A percentile compares a stretch with the other conserved stretches of the same genome.
Evolutionary conservation across 2,113 vertebrate species (phyloP).

Genomic region (Phaethornis superciliosus): DNA sequence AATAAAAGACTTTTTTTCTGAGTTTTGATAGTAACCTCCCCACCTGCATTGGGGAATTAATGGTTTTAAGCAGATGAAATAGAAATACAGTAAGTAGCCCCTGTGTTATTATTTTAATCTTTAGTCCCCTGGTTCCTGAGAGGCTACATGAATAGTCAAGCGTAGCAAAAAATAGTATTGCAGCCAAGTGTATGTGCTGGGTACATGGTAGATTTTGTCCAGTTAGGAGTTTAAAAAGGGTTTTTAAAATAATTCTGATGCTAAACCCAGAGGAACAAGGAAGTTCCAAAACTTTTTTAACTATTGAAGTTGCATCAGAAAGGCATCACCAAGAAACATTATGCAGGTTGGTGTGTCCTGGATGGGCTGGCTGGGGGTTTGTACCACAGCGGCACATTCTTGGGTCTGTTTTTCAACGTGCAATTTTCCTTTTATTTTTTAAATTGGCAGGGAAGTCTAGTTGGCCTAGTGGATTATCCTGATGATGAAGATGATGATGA

Average conservation of each 20-base stretch:
- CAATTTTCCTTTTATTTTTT: not conserved
- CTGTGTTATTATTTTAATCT: not conserved
- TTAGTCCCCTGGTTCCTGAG: not conserved
- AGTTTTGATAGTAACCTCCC: not conserved
- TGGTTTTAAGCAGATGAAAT: not conserved
- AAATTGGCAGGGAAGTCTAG: conserved; percentile 84
- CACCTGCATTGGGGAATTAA: accelerated
- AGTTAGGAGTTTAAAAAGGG: not conserved
- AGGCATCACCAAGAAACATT: not conserved
- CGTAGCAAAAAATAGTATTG: not conserved
- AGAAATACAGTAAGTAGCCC: no score
- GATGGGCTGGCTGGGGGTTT: not conserved
- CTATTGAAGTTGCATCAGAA: not conserved
- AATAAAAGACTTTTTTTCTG: not conserved
- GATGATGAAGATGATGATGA: conserved; percentile 97
- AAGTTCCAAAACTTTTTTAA: not conserved
- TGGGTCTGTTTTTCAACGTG: not conserved
- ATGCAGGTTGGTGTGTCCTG: not conserved
- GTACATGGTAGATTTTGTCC: accelerated
- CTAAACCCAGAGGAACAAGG: not conserved
- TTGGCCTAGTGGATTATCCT: conserved; percentile 97
- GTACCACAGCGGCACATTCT: not conserved
- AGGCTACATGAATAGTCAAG: not conserved
- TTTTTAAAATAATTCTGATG: not conserved
- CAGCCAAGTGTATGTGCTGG: not conserved